Percentiles rank a stretch among this genome's conserved stretches.
These are phyloP conservation scores for Thecophora atra DNA, from an alignment of 2,888 invertebrate species.

Conservation along the genomic window DNA sequence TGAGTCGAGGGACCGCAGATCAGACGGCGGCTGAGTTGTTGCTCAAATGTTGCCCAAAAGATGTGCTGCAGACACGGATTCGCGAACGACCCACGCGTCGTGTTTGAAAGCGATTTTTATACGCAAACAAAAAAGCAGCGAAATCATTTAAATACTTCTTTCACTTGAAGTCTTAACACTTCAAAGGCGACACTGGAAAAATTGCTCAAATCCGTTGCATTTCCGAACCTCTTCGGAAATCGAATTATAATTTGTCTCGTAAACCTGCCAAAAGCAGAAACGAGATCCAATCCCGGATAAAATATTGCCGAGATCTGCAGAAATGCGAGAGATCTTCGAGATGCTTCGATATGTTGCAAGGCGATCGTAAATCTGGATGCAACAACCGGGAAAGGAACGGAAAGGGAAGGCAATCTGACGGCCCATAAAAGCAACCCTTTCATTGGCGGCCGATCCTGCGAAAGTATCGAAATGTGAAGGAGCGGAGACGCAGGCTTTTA, in stretches of 20 bases:
- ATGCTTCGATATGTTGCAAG: not conserved
- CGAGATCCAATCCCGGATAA: too few species aligned
- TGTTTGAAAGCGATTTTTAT: not conserved
- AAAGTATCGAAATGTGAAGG: not conserved
- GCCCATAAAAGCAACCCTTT: slow-evolving; percentile 27
- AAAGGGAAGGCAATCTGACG: slow-evolving; percentile 3
- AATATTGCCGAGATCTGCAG: too few species aligned
- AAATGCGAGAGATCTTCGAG: too few species aligned
- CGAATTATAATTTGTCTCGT: too few species aligned
- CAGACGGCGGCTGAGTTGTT: not conserved
- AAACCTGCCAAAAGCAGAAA: too few species aligned
- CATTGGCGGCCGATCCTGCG: slow-evolving; percentile 20
- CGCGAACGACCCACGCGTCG: slow-evolving; percentile 4
- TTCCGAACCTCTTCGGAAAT: too few species aligned
- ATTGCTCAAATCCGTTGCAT: too few species aligned
- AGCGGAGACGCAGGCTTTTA: not conserved
- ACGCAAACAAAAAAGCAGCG: not conserved
- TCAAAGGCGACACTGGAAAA: too few species aligned
- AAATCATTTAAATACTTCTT: not conserved
- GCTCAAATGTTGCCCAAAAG: not conserved
- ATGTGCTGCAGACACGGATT: not conserved
- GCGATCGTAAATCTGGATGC: slow-evolving; percentile 29
- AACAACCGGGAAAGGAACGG: not conserved
- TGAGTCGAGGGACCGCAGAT: not conserved
- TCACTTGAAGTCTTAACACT: not conserved